These are phyloP conservation scores for Callorhinus ursinus DNA, from an alignment of 2,113 vertebrate genomes.

Conservation along the genomic window DNA sequence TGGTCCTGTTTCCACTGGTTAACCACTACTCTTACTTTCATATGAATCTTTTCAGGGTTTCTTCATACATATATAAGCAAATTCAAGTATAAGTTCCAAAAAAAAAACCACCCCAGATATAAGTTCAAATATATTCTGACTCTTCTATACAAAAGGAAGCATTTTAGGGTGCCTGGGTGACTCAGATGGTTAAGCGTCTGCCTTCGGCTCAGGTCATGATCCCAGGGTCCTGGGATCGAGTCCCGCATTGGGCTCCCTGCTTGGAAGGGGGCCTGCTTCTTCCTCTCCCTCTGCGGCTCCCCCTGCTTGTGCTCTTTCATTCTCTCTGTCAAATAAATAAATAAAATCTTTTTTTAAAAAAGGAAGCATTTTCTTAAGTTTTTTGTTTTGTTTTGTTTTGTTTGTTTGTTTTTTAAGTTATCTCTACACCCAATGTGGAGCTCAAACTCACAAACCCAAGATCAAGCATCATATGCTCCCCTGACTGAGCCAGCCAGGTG, in stretches of 20 bases:
- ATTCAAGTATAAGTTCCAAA: not conserved
- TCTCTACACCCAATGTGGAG: not conserved
- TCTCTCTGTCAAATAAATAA: too few relatives aligned
- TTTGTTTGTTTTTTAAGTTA: not conserved
- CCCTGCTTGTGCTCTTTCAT: too few relatives aligned
- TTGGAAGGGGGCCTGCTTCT: too few relatives aligned
- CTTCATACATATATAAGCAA: not conserved
- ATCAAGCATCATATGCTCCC: not conserved
- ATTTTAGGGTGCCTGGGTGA: not conserved
- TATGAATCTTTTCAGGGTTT: not conserved
- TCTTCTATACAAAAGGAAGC: not conserved
- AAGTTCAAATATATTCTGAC: slow-evolving; percentile 19
- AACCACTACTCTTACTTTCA: slow-evolving; percentile 12
- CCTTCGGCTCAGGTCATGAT: too few relatives aligned
- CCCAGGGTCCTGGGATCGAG: too few relatives aligned
- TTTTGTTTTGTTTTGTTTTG: not conserved
- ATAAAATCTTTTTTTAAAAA: too few relatives aligned
- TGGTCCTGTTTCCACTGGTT: not conserved
- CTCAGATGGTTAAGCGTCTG: too few relatives aligned
- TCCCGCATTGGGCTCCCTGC: too few relatives aligned
- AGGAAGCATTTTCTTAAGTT: not conserved
- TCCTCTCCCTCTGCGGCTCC: too few relatives aligned
- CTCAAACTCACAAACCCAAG: not conserved
- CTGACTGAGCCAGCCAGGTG: not conserved
- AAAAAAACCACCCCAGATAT: not conserved